Conservation (phyloP, 1,140 invertebrate species). For the Brachionus manjavacas region DNA sequence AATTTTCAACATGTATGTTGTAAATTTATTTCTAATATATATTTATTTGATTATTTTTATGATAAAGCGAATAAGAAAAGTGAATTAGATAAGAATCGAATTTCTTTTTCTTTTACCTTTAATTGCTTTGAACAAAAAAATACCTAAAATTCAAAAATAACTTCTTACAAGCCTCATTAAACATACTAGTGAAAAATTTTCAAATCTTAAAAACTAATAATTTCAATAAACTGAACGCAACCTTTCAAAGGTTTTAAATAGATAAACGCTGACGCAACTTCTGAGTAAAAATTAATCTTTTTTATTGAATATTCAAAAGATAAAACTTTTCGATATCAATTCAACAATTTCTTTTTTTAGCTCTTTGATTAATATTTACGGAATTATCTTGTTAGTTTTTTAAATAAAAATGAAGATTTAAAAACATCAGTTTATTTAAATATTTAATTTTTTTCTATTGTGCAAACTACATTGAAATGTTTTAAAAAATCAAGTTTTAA, state of each 20-base stretch:
- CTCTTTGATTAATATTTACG: neutral
- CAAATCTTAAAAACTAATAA: neutral
- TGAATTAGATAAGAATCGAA: slow-evolving; percentile 6
- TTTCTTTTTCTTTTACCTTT: slow-evolving; percentile 1
- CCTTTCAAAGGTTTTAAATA: neutral
- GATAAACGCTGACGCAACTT: neutral
- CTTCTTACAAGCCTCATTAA: slow-evolving; percentile 12
- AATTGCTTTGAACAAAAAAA: neutral
- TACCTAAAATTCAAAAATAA: neutral
- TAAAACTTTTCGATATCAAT: neutral
- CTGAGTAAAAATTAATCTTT: neutral
- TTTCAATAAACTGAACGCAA: neutral
- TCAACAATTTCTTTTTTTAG: no score
- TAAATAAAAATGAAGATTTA: no score
- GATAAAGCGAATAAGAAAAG: neutral
- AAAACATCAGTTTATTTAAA: no score
- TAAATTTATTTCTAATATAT: neutral
- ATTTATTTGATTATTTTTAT: slow-evolving; percentile 3
- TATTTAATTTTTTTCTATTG: no score
- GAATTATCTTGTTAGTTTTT: neutral
- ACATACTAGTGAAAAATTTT: neutral
- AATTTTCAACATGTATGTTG: neutral
- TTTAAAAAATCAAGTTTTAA: no score
- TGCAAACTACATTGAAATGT: no score
- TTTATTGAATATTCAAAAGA: neutral